Conservation (phyloP, 2,113 vertebrate species). For the Holacanthus passer region DNA sequence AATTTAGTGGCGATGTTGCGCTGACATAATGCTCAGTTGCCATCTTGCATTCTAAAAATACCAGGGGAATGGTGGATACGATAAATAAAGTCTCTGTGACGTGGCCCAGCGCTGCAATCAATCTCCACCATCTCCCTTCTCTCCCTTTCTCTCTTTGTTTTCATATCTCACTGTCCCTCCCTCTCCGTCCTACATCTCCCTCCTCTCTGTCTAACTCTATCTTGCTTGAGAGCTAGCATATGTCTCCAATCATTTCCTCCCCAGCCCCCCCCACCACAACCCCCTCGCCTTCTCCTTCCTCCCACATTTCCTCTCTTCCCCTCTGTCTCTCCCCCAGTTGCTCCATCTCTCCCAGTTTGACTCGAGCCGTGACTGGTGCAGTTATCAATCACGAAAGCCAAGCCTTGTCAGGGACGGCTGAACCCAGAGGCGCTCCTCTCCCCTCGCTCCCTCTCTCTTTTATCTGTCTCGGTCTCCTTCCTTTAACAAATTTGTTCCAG, state of each 20-base stretch:
- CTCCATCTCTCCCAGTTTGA: slow-evolving; percentile 96
- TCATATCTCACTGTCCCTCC: slow-evolving; percentile 81
- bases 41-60: slow-evolving; percentile 92
- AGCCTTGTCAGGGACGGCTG: slow-evolving; percentile 94
- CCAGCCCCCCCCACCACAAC: slow-evolving; percentile 76
- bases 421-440: slow-evolving; percentile 82
- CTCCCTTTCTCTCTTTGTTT: slow-evolving; percentile 72
- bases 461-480: slow-evolving; percentile 84
- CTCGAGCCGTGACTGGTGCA: slow-evolving; percentile 92
- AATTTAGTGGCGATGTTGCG: slow-evolving; percentile 32
- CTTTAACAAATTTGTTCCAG: slow-evolving; percentile 99
- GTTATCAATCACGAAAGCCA: slow-evolving; percentile 98
- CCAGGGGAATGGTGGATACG: slow-evolving; percentile 89
- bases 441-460: slow-evolving; percentile 60
- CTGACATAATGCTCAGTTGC: slow-evolving; percentile 86
- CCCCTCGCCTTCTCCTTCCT: slow-evolving; percentile 66
- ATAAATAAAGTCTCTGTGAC: slow-evolving; percentile 92
- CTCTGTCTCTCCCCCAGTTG: slow-evolving; percentile 88
- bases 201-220: slow-evolving; percentile 90
- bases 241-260: slow-evolving; percentile 98
- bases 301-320: slow-evolving; percentile 70
- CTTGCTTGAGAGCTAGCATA: slow-evolving; percentile 98
- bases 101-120: slow-evolving; percentile 91
- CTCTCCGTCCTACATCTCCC: slow-evolving; percentile 93
- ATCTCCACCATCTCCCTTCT: slow-evolving; percentile 88